Evolutionary conservation across 2,888 invertebrate species (phyloP).

Genomic region (Drosophila phalerata): DNA sequence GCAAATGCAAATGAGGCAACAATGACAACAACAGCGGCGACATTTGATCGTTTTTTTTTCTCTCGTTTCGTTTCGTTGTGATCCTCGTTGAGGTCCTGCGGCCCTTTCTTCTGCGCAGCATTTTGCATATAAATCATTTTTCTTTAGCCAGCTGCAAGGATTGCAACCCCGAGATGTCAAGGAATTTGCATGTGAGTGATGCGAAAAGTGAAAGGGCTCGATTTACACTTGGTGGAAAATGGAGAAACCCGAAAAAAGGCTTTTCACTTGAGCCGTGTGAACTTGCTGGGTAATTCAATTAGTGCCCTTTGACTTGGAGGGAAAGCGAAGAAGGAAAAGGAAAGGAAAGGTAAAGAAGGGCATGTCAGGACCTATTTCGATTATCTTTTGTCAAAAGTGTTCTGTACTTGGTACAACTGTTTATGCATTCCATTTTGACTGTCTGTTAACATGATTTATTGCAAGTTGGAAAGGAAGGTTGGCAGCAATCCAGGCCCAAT

Average conservation of each 20-base stretch:
- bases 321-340: conserved; percentile 1
- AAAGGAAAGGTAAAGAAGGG: conserved; percentile 1
- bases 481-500: conserved; percentile 23
- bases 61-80: conserved; percentile 19
- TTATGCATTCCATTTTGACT: conserved; percentile 67
- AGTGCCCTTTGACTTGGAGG: conserved; percentile 13
- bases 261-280: conserved; percentile 44
- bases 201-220: conserved; percentile 37
- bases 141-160: conserved; percentile 40
- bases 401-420: conserved; percentile 33
- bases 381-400: conserved; percentile 27
- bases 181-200: conserved; percentile 74
- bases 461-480: conserved; percentile 55
- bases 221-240: conserved; percentile 29
- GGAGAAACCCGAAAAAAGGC: neutral
- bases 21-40: conserved; percentile 71
- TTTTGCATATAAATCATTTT: conserved; percentile 79
- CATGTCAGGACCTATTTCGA: conserved; percentile 6
- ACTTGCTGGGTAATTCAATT: conserved; percentile 52
- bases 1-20: conserved; percentile 81
- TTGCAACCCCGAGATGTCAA: conserved; percentile 69
- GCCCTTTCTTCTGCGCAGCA: conserved; percentile 41
- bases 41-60: conserved; percentile 77
- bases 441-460: conserved; percentile 81
- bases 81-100: conserved; percentile 49